Base-by-base conservation (phyloP, 2,888 invertebrate species). In the Platycheirus albimanus region DNA sequence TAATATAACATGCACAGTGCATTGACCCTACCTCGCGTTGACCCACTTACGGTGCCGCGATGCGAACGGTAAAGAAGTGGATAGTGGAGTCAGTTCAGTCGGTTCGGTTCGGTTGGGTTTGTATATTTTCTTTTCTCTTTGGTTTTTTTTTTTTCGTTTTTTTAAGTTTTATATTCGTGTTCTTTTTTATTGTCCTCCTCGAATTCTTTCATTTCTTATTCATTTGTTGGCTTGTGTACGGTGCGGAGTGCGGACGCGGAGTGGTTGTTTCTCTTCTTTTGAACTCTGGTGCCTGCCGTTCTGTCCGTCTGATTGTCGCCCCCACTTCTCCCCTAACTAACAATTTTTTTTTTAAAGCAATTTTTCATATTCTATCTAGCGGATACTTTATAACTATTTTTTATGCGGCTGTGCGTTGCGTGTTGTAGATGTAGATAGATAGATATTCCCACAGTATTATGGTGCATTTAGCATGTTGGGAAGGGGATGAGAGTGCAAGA, bases 21-120 rank as follows among this genome's bases (percentile, higher is more conserved):
- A 91, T 88, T 91, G 91, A 91, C 90, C 91, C 90, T 89, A 88
- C 90, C 89, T 90, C 90, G 90, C 87, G 89, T 88, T 91, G 91
- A 91, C 91, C 91, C 90, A 91, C 91, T 91, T 91, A 91, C 90
- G 90, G 90, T 89, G 90, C 87, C 87, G 86, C 87, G 86, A 86
- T 87, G 88, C 88, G 89, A 88, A 87, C 87, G 86, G 85, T 85
- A 78, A 87, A 88, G 89, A 88, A 87, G 86, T 86, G 84, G 86
- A 87, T 87, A 87, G 86, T 86, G 84, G 86, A 87, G 85, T 85
- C 85, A 86, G 85, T 86, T 83, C 84, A 85, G 78, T 75, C 24
- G 24, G 36, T 69, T 41, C 54, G 69, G 51, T 66, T 49, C 45
- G 47, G 51, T 72, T 72, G 47, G 30, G 1, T 36, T 41, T 41